phyloP scores from a whole-genome alignment of 1,140 invertebrate genomes.

The Plodia interpunctella region DNA sequence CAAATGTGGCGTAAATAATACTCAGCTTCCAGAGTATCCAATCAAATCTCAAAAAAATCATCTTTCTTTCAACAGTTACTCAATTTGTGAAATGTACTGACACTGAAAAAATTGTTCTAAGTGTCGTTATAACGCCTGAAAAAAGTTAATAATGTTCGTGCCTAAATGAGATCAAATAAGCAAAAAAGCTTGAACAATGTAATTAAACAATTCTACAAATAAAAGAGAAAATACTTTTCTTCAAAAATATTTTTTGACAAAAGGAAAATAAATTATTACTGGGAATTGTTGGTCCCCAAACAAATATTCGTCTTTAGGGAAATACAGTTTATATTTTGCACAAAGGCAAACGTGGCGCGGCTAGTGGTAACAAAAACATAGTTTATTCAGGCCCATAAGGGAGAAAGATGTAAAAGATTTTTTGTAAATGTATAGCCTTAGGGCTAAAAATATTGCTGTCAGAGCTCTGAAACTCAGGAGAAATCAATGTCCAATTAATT shows the following conservation, averaged over 20 bases:
- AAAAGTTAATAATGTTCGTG: too few species aligned
- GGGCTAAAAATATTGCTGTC: not conserved
- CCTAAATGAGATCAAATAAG: not conserved
- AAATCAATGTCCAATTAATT: too few species aligned
- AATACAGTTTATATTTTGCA: not conserved
- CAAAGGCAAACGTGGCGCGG: not conserved
- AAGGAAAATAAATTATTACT: not conserved
- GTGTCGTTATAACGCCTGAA: too few species aligned
- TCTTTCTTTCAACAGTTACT: too few species aligned
- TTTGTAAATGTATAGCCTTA: not conserved
- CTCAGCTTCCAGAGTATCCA: too few species aligned
- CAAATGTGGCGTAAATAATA: too few species aligned
- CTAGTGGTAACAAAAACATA: not conserved
- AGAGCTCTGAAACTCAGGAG: too few species aligned
- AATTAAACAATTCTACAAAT: too few species aligned
- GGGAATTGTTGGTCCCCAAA: slow-evolving; percentile 1
- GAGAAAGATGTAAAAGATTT: not conserved
- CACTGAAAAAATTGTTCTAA: too few species aligned
- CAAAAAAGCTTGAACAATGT: too few species aligned
- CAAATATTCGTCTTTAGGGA: slow-evolving; percentile 3
- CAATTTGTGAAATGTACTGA: too few species aligned
- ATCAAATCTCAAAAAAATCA: too few species aligned
- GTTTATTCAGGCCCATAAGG: not conserved
- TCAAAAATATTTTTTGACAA: not conserved
- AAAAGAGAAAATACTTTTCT: not conserved